These are phyloP conservation scores for Caenorhabditis latens DNA, from an alignment of 1,140 invertebrate species.

Conservation along the genomic window DNA sequence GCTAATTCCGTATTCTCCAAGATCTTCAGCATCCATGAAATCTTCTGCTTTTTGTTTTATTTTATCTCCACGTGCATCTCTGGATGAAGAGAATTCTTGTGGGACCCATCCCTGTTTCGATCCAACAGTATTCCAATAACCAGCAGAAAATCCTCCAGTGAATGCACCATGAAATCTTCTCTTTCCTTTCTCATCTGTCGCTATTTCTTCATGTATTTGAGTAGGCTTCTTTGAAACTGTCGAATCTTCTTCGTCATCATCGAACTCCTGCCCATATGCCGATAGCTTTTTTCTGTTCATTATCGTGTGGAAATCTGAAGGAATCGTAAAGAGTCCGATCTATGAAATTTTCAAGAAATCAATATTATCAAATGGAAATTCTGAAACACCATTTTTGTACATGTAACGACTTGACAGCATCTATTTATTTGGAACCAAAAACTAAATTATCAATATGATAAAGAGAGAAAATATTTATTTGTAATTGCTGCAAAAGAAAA, in stretches of 20 bases:
- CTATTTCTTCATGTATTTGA: conserved; percentile 89
- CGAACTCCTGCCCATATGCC: conserved; percentile 74
- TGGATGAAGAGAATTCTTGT: conserved; percentile 89
- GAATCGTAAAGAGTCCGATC: background rate
- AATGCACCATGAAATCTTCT: conserved; percentile 98
- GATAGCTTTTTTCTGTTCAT: conserved; percentile 62
- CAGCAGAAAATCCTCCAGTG: conserved; percentile 97
- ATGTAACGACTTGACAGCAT: background rate
- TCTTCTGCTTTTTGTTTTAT: conserved; percentile 85
- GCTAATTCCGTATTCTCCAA: conserved; percentile 93
- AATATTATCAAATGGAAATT: conserved; percentile 23
- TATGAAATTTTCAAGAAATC: background rate
- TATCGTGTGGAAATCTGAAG: background rate
- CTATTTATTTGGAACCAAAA: background rate
- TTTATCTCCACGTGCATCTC: conserved; percentile 81
- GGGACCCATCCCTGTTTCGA: conserved; percentile 95
- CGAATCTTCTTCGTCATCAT: conserved; percentile 73
- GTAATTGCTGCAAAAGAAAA: background rate
- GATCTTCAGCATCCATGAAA: conserved; percentile 97
- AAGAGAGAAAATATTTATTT: background rate
- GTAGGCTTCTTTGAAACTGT: conserved; percentile 83
- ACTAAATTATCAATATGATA: conserved; percentile 12
- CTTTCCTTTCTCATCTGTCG: conserved; percentile 89
- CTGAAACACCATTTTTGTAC: background rate
- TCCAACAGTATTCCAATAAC: conserved; percentile 96